Percentiles rank a stretch among this genome's conserved stretches.
phyloP scores from a whole-genome alignment of 2,113 vertebrate species.

The Phainopepla nitens region DNA sequence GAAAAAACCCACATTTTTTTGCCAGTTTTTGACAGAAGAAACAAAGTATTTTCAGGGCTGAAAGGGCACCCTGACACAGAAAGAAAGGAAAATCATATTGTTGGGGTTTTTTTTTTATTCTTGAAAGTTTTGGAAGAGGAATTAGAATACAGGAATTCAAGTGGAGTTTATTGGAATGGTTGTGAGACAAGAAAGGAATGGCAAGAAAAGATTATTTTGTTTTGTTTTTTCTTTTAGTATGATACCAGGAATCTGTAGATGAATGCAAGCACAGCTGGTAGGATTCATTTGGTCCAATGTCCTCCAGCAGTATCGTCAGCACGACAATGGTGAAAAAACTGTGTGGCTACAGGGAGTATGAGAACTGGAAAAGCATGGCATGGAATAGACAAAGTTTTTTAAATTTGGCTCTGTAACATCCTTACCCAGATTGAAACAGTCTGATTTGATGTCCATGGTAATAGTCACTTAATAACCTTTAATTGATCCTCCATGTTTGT shows the following conservation, averaged over 20 bases:
- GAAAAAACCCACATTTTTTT: fast-evolving
- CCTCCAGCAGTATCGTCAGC: background rate
- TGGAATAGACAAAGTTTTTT: background rate
- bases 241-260: background rate
- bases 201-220: background rate
- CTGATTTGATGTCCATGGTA: background rate
- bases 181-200: background rate
- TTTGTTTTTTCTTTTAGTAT: background rate
- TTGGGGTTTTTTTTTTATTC: fast-evolving
- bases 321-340: background rate
- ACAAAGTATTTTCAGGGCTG: background rate
- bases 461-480: background rate
- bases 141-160: background rate
- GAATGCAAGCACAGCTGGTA: background rate
- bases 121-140: background rate
- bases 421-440: background rate
- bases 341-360: background rate
- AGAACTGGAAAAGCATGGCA: background rate
- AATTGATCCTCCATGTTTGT: background rate
- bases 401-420: background rate
- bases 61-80: background rate
- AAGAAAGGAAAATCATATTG: background rate
- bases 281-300: background rate
- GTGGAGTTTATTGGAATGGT: background rate
- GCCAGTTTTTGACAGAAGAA: background rate